These are phyloP conservation scores for Acrossocheilus wenchowensis DNA, from an alignment of 2,797 vertebrate species.

Conservation along the genomic window DNA sequence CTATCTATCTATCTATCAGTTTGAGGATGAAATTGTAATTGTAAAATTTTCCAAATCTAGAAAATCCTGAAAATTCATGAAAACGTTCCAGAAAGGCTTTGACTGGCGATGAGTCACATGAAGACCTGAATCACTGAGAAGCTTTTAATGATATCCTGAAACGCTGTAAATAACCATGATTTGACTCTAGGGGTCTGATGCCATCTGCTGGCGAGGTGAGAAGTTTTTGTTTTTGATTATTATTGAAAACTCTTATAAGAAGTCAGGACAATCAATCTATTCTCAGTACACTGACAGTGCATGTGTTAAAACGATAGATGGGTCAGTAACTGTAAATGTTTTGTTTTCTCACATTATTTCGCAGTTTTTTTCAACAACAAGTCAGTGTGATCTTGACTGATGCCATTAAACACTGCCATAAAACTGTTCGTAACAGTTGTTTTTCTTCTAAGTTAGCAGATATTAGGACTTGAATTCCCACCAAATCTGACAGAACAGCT, in stretches of 20 bases:
- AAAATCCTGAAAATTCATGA: background rate
- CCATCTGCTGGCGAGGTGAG: background rate
- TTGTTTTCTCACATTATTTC: background rate
- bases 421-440: constrained; percentile 56
- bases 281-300: background rate
- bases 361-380: background rate
- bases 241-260: background rate
- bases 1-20: background rate
- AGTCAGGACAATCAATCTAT: background rate
- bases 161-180: background rate
- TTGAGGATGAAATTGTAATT: background rate
- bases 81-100: background rate
- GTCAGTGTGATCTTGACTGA: background rate
- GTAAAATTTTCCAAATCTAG: background rate
- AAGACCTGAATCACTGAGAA: background rate
- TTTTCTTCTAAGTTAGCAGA: background rate
- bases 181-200: background rate
- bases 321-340: background rate
- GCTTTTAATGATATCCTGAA: background rate
- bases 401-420: constrained; percentile 83
- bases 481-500: background rate
- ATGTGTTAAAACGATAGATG: background rate
- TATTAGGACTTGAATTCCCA: background rate
- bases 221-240: background rate
- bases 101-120: background rate